Conservation (phyloP, 2,888 invertebrate genomes). For the Slavum lentiscoides region DNA sequence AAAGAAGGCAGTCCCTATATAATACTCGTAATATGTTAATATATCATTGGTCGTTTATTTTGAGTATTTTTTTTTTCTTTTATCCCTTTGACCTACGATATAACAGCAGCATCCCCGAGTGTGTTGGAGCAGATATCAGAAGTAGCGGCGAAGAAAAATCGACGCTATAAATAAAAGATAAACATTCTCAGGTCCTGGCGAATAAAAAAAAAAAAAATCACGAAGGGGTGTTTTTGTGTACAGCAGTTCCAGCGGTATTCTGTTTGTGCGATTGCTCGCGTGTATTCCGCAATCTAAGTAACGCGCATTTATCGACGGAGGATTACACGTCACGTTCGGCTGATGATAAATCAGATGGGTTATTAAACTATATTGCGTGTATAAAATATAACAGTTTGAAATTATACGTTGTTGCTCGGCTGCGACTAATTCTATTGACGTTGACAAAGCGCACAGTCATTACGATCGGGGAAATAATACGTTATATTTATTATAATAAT, state of each 20-base stretch:
- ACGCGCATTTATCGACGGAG: slow-evolving; percentile 46
- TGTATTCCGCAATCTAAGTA: slow-evolving; percentile 42
- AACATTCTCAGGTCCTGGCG: slow-evolving; percentile 47
- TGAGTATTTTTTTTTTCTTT: slow-evolving; percentile 8
- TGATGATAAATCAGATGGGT: slow-evolving; percentile 48
- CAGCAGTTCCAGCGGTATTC: background rate
- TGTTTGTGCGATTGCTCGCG: slow-evolving; percentile 10
- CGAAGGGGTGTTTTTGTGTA: slow-evolving; percentile 29
- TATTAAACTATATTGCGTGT: background rate
- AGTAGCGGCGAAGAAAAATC: slow-evolving; percentile 39
- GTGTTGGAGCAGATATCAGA: slow-evolving; percentile 44
- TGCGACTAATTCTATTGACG: slow-evolving; percentile 44
- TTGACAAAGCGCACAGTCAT: slow-evolving; percentile 38
- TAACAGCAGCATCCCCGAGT: slow-evolving; percentile 32
- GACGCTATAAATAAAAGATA: slow-evolving; percentile 52
- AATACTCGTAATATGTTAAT: slow-evolving; percentile 38
- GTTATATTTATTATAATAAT: slow-evolving; percentile 6
- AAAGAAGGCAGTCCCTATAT: slow-evolving; percentile 37
- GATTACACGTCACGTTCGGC: slow-evolving; percentile 44
- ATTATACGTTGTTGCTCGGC: slow-evolving; percentile 32
- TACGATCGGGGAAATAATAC: slow-evolving; percentile 31
- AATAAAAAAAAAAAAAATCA: slow-evolving; percentile 12
- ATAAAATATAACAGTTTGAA: background rate
- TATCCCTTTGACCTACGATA: slow-evolving; percentile 21
- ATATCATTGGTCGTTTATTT: slow-evolving; percentile 53